Evolutionary conservation across 1,140 invertebrate genomes (phyloP).

Genomic region (Nylanderia fulva): DNA sequence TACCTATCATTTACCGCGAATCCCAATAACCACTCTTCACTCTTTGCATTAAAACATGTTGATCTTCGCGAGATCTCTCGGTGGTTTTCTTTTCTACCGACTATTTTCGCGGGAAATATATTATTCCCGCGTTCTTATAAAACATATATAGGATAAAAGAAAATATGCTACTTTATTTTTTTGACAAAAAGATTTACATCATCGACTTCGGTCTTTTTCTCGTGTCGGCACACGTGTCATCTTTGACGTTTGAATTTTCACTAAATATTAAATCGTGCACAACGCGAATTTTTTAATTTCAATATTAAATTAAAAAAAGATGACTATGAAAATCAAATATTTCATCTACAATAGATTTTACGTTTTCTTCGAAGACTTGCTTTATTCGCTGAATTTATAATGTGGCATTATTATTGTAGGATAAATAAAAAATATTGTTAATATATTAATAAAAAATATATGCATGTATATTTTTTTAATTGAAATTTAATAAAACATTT

Average conservation of each 20-base stretch:
- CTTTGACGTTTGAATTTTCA: slow-evolving; percentile 3
- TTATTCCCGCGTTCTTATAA: neutral
- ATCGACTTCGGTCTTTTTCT: slow-evolving; percentile 24
- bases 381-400: neutral
- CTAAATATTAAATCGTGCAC: slow-evolving; percentile 44
- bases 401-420: neutral
- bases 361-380: neutral
- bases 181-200: slow-evolving; percentile 37
- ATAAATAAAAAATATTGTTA: neutral
- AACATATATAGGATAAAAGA: neutral
- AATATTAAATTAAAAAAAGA: slow-evolving; percentile 3
- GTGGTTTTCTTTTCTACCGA: neutral
- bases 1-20: slow-evolving; percentile 66
- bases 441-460: too few species aligned
- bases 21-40: slow-evolving; percentile 63
- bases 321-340: neutral
- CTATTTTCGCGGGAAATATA: neutral
- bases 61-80: slow-evolving; percentile 12
- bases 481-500: too few species aligned
- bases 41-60: slow-evolving; percentile 23
- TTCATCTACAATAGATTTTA: neutral
- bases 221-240: slow-evolving; percentile 38
- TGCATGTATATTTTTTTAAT: too few species aligned
- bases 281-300: neutral
- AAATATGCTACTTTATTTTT: neutral